Base-by-base conservation (phyloP, 2,113 vertebrate species). In the Brachypodius melanocephalos region DNA sequence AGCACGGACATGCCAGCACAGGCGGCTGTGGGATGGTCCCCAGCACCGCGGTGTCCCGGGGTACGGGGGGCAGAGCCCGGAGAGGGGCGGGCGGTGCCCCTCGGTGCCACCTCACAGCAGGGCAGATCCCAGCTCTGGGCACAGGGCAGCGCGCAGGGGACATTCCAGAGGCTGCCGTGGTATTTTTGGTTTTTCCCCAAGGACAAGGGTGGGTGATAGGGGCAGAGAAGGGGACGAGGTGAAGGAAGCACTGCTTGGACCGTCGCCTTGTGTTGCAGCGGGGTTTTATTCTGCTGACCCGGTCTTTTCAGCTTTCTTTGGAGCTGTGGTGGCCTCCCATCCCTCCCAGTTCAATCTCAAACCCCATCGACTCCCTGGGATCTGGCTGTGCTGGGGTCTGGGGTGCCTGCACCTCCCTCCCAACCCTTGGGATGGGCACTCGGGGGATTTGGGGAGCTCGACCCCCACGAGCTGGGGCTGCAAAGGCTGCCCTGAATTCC, bases 321-420 rank as follows among this genome's bases (percentile, higher is more conserved):
- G 67, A 63, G 71, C 25, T 29, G 26, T 2, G 49, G 17, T 14
- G 10, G 55, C 1, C 4, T 22, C 31, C 20, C 14, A 17, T 17
- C 79, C 40, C 28, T 45, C 55, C 32, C 57, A 4, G 26, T 2
- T 62, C 54, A 34, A 5, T 8, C 17, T 59, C 28, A 43, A 49
- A 2, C 4, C 18, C 34, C 14, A 1, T 0, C 1, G 10, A 34
- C 32, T 7, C 14, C 8, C 7, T 8, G 66, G 78, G 9, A 1
- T 6, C 12, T 20, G 40, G 40, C 25, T 7, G 7, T 61, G 75
- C 66, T n/a, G 78, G 59, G 14, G 26, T 8, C 12, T 5, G 8
- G 10, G 24, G 9, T 0, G 14, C 25, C 13, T 59, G 54, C 26
- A 8, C 2, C 34, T 63, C 58, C 38, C 40, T 79, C 28, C 17